Conservation (phyloP, 2,888 invertebrate species). For the Microplitis deprimator region DNA sequence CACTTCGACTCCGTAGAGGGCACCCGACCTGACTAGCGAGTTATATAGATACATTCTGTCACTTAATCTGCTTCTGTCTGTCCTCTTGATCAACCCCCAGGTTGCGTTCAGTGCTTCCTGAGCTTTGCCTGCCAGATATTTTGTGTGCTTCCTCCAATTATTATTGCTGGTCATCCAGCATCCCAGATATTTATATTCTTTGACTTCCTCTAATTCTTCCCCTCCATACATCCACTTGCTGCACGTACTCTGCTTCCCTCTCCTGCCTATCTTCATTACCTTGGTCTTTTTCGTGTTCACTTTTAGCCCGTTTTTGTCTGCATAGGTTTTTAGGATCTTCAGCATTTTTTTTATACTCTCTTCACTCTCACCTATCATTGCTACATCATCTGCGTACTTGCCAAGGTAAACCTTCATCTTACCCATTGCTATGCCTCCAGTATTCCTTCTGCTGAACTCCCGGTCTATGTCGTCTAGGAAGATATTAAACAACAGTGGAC, state of each 20-base stretch:
- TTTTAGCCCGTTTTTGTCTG: constrained; percentile 29
- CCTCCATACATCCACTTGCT: constrained; percentile 27
- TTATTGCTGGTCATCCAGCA: constrained; percentile 33
- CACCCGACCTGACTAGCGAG: constrained; percentile 25
- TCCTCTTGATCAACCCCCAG: constrained; percentile 38
- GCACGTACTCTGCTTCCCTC: constrained; percentile 2
- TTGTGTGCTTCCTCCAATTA: constrained; percentile 17
- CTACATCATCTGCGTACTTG: constrained; percentile 45
- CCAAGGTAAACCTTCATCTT: constrained; percentile 13
- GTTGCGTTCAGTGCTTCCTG: constrained; percentile 33
- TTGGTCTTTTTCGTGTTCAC: constrained; percentile 44
- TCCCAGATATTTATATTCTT: constrained; percentile 39
- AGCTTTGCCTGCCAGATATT: constrained; percentile 22
- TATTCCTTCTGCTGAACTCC: constrained; percentile 9
- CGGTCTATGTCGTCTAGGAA: constrained; percentile 43
- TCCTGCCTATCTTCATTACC: constrained; percentile 41
- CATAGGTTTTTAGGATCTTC: constrained; percentile 26
- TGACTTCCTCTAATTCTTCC: constrained; percentile 35
- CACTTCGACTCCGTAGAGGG: constrained; percentile 33
- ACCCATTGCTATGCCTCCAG: constrained; percentile 31
- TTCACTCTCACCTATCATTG: constrained; percentile 31
- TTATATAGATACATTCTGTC: constrained; percentile 25
- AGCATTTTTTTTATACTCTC: constrained; percentile 37
- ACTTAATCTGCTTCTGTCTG: constrained; percentile 2
- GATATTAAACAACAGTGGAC: constrained; percentile 41